Conservation (phyloP, 2,888 invertebrate genomes). For the Aphelenchoides bicaudatus region DNA sequence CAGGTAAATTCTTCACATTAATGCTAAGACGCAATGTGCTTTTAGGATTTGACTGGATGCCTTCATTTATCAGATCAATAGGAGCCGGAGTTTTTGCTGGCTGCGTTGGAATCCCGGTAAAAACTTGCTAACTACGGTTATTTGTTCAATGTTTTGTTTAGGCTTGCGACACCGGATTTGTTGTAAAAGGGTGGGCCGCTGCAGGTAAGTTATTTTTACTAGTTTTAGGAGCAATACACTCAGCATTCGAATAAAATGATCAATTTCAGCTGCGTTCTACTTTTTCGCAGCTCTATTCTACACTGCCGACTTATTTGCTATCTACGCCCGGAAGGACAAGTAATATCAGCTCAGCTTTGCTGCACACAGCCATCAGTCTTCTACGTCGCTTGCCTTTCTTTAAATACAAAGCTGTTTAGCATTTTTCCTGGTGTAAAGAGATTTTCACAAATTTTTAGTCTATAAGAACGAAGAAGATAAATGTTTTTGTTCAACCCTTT, state of each 20-base stretch:
- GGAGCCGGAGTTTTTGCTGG: constrained; percentile 45
- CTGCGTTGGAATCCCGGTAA: constrained; percentile 58
- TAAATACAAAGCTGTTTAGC: too few species aligned
- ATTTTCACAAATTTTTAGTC: too few species aligned
- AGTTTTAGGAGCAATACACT: not conserved
- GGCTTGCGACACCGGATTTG: constrained; percentile 59
- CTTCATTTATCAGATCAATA: constrained; percentile 52
- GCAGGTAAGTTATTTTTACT: constrained; percentile 37
- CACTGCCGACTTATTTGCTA: constrained; percentile 49
- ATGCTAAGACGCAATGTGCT: not conserved
- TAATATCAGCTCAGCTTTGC: constrained; percentile 24
- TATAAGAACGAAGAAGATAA: too few species aligned
- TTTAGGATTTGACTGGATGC: constrained; percentile 56
- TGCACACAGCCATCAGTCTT: not conserved
- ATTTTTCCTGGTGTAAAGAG: too few species aligned
- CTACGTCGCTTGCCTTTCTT: not conserved
- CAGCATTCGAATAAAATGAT: constrained; percentile 2
- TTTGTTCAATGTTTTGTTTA: too few species aligned
- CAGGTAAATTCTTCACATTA: constrained; percentile 8
- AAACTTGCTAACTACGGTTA: too few species aligned
- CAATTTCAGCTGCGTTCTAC: constrained; percentile 45
- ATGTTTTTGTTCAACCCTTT: too few species aligned
- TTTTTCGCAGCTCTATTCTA: constrained; percentile 54
- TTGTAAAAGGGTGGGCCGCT: constrained; percentile 59
- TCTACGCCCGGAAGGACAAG: constrained; percentile 52